Percentiles rank a stretch among this genome's conserved stretches.
Conservation (phyloP, 2,888 invertebrate genomes). For the Iselma pallidipennis region DNA sequence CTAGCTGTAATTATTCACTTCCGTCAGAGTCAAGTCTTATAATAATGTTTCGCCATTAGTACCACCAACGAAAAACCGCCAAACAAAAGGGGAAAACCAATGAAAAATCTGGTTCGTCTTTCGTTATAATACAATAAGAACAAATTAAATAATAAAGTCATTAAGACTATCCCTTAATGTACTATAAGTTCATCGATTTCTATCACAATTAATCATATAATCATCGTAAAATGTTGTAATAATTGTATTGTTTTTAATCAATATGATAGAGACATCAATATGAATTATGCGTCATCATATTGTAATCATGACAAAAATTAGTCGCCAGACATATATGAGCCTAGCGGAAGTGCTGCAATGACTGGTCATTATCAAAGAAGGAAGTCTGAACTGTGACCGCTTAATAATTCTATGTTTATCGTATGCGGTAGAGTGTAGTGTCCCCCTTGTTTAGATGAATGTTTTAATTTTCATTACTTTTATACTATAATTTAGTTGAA, state of each 20-base stretch:
- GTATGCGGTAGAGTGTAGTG: background rate
- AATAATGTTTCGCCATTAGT: background rate
- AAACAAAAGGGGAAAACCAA: background rate
- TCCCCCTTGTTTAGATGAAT: background rate
- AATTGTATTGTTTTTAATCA: background rate
- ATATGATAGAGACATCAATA: background rate
- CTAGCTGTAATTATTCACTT: conserved; percentile 50
- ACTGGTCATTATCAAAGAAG: conserved; percentile 21
- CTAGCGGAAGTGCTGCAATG: conserved; percentile 20
- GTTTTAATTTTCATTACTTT: background rate
- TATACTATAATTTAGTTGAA: background rate
- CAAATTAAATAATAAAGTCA: background rate
- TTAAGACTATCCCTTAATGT: background rate
- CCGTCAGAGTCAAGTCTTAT: conserved; percentile 41
- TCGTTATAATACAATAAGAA: background rate
- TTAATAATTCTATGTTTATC: conserved; percentile 22
- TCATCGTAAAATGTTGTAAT: background rate
- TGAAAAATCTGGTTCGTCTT: background rate
- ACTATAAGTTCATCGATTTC: background rate
- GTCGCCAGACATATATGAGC: conserved; percentile 19
- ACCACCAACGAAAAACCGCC: background rate
- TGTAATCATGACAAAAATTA: conserved; percentile 7
- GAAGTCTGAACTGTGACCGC: conserved; percentile 25
- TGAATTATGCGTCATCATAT: conserved; percentile 10
- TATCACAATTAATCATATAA: background rate